A percentile compares a stretch with the other conserved stretches of the same genome.
phyloP scores from a whole-genome alignment of 2,797 vertebrate species.

The Ficedula albicollis region DNA sequence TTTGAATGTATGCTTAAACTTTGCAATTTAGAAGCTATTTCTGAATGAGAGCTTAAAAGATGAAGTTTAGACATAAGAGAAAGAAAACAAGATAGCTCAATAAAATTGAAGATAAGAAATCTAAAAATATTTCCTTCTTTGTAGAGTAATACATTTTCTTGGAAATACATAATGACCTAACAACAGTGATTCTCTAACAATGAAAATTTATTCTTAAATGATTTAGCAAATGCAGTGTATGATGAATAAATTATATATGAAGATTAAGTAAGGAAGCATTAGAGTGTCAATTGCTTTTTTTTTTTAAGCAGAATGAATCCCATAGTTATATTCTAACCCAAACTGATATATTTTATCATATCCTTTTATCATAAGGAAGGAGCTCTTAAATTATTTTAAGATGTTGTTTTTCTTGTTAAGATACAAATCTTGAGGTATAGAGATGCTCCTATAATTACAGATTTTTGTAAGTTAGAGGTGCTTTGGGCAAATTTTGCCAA shows the following conservation, averaged over 20 bases:
- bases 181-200: conserved; percentile 41
- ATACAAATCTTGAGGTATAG: not conserved
- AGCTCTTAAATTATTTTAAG: not conserved
- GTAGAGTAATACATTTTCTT: conserved; percentile 17
- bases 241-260: conserved; percentile 78
- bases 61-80: not conserved
- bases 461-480: not conserved
- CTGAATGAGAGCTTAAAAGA: not conserved
- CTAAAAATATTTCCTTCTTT: conserved; percentile 37
- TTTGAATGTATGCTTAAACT: not conserved
- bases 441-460: not conserved
- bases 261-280: conserved; percentile 70
- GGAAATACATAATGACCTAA: conserved; percentile 59
- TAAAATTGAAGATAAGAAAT: not conserved
- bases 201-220: conserved; percentile 76
- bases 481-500: not conserved
- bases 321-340: not conserved
- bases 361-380: not conserved
- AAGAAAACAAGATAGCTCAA: not conserved
- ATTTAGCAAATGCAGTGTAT: conserved; percentile 69
- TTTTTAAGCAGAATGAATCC: conserved; percentile 42
- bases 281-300: conserved; percentile 48
- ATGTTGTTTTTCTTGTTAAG: not conserved
- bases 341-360: not conserved
- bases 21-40: not conserved